Conservation (phyloP, 2,113 vertebrate species). For the Chaenogobius annularis region DNA sequence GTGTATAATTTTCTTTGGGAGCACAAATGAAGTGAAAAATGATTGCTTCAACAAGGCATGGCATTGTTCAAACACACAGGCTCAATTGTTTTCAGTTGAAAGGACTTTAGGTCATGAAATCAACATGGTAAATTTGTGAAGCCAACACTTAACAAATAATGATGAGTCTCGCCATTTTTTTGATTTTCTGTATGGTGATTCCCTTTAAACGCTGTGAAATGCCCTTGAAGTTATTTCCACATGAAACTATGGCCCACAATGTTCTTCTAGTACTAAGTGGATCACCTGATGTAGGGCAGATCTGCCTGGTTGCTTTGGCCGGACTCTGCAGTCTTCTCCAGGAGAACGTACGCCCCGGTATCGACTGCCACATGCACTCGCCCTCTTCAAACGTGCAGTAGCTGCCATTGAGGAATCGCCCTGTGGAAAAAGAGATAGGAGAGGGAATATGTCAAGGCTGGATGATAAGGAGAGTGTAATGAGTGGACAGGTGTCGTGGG, state of each 20-base stretch:
- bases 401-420: slow-evolving; percentile 87
- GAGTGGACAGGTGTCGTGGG: slow-evolving; percentile 20
- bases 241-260: not conserved
- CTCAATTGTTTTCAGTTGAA: not conserved
- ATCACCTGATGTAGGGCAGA: slow-evolving; percentile 76
- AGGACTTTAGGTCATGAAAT: not conserved
- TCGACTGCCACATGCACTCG: slow-evolving; percentile 84
- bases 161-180: no score
- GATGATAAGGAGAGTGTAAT: slow-evolving; percentile 34
- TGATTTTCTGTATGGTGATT: not conserved
- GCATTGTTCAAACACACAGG: no score
- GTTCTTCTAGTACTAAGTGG: not conserved
- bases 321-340: slow-evolving; percentile 81
- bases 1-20: not conserved
- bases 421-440: slow-evolving; percentile 69
- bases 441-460: slow-evolving; percentile 38
- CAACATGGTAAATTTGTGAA: not conserved
- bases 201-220: not conserved
- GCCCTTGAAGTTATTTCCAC: not conserved
- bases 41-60: not conserved
- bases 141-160: no score
- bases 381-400: slow-evolving; percentile 92
- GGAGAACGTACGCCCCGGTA: slow-evolving; percentile 53
- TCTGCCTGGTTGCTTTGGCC: slow-evolving; percentile 58
- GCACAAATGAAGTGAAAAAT: not conserved